A percentile compares a stretch with the other conserved stretches of the same genome.
Evolutionary conservation across 1,140 invertebrate species (phyloP).

Genomic region (Steinernema khuongi): DNA sequence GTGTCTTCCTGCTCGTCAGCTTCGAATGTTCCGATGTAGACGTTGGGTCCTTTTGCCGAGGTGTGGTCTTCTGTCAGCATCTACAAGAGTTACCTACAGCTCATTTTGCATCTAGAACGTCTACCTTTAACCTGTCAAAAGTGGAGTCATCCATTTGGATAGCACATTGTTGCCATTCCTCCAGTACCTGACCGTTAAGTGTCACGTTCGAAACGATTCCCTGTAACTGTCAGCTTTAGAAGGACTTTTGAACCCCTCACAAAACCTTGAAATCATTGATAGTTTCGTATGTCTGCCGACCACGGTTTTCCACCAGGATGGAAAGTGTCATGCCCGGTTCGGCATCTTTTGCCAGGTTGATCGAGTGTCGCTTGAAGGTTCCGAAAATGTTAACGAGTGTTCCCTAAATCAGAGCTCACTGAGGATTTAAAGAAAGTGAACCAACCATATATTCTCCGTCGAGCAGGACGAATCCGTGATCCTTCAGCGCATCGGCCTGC

Average conservation of each 20-base stretch:
- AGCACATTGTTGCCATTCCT: neutral
- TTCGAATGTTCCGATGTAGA: slow-evolving; percentile 31
- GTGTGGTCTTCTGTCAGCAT: neutral
- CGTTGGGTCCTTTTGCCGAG: slow-evolving; percentile 16
- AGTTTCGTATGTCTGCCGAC: slow-evolving; percentile 39
- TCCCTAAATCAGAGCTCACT: slow-evolving; percentile 27
- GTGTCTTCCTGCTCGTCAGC: slow-evolving; percentile 24
- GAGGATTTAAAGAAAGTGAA: neutral
- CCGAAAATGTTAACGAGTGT: slow-evolving; percentile 24
- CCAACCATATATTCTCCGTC: slow-evolving; percentile 21
- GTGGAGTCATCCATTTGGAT: neutral
- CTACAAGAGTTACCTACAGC: neutral
- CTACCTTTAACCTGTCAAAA: neutral
- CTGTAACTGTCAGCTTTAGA: neutral
- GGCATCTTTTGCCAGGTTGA: slow-evolving; percentile 8
- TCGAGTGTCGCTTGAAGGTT: neutral
- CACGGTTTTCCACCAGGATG: slow-evolving; percentile 42
- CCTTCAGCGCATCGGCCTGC: slow-evolving; percentile 29
- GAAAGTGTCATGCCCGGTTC: slow-evolving; percentile 13
- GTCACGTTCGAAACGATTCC: slow-evolving; percentile 3
- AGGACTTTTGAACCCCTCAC: neutral
- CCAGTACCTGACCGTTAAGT: neutral
- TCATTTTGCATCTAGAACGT: neutral
- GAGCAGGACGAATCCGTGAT: slow-evolving; percentile 34
- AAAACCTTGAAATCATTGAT: slow-evolving; percentile 37